These are phyloP conservation scores for Drosophila monieri DNA, from an alignment of 2,888 invertebrate species.

Conservation along the genomic window DNA sequence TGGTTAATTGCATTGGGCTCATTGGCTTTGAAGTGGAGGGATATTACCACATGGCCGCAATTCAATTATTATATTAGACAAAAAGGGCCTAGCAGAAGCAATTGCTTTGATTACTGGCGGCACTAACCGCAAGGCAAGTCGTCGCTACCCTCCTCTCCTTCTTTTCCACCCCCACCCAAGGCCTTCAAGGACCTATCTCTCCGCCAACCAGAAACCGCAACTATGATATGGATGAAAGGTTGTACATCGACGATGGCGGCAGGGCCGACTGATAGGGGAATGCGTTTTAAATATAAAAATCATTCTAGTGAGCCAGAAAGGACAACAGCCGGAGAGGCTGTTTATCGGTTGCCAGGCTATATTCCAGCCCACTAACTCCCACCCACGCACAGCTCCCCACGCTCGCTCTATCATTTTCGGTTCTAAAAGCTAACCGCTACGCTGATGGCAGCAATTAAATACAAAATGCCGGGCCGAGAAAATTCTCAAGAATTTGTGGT, in stretches of 20 bases:
- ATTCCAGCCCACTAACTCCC: background rate
- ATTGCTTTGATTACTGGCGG: slow-evolving; percentile 69
- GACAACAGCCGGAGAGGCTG: slow-evolving; percentile 29
- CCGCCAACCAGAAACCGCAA: slow-evolving; percentile 52
- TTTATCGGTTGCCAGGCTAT: slow-evolving; percentile 14
- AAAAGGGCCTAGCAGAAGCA: slow-evolving; percentile 46
- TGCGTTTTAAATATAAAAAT: slow-evolving; percentile 70
- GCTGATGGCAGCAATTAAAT: slow-evolving; percentile 77
- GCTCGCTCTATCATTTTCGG: background rate
- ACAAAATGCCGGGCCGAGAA: slow-evolving; percentile 65
- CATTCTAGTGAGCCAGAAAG: slow-evolving; percentile 22
- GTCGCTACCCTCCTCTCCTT: background rate
- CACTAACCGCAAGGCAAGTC: slow-evolving; percentile 58
- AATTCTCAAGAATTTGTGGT: slow-evolving; percentile 75
- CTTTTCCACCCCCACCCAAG: background rate
- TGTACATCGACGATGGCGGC: background rate
- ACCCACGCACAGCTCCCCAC: background rate
- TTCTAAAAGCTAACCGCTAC: slow-evolving; percentile 68
- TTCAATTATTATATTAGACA: slow-evolving; percentile 71
- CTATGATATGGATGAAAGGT: slow-evolving; percentile 53
- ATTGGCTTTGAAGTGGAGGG: slow-evolving; percentile 62
- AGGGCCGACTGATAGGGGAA: slow-evolving; percentile 51
- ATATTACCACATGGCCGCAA: slow-evolving; percentile 71
- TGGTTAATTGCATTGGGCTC: slow-evolving; percentile 60
- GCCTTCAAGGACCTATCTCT: background rate